A percentile compares a stretch with the other conserved stretches of the same genome.
Evolutionary conservation across 2,888 invertebrate genomes (phyloP).

Genomic region (Nomada hirtipes): DNA sequence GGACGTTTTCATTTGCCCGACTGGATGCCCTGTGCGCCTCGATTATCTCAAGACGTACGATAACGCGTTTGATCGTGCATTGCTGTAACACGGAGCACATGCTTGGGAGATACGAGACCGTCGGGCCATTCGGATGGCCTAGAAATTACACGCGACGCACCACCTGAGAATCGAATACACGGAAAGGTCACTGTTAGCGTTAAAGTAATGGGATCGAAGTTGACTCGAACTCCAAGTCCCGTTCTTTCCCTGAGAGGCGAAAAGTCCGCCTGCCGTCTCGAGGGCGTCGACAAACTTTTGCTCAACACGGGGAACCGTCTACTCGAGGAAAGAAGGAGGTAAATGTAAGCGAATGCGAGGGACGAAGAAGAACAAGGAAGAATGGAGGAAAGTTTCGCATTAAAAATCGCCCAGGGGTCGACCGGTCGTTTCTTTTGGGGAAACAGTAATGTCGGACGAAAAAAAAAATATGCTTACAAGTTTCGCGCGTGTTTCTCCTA

Average conservation of each 20-base stretch:
- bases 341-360: conserved; percentile 26
- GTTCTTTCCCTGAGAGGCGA: not conserved
- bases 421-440: conserved; percentile 24
- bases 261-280: not conserved
- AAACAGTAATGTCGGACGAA: not conserved
- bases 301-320: not conserved
- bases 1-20: conserved; percentile 31
- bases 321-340: not conserved
- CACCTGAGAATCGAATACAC: too few relatives aligned
- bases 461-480: conserved; percentile 8
- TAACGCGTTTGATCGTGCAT: conserved; percentile 11
- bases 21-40: not conserved
- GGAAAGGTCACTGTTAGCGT: not conserved
- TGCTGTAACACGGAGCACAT: too few relatives aligned
- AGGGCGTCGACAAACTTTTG: conserved; percentile 20
- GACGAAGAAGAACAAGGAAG: not conserved
- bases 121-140: too few relatives aligned
- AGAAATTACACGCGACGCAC: too few relatives aligned
- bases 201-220: conserved; percentile 6
- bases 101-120: too few relatives aligned
- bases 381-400: conserved; percentile 5
- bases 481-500: not conserved
- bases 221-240: not conserved
- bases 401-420: conserved; percentile 18
- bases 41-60: conserved; percentile 24